Conservation (phyloP, 1,140 invertebrate species). For the Nasonia giraulti region DNA sequence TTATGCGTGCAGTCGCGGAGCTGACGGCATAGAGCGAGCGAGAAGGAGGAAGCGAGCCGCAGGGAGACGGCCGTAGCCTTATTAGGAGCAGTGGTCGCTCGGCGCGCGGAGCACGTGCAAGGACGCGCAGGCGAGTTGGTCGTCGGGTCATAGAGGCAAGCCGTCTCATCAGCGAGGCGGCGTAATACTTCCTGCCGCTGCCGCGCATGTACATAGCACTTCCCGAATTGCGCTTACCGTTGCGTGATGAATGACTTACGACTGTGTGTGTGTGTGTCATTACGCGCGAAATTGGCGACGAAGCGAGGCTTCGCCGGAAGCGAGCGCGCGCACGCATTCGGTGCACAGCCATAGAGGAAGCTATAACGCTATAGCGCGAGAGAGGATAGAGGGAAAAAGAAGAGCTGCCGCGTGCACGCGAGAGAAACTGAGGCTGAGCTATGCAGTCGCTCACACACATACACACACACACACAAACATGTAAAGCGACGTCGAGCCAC, state of each 20-base stretch:
- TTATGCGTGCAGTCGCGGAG: not conserved
- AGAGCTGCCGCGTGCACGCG: constrained; percentile 17
- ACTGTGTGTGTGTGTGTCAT: constrained; percentile 18
- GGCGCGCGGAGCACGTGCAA: not conserved
- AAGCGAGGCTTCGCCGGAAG: constrained; percentile 40
- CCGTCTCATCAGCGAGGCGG: not conserved
- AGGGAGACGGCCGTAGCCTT: not conserved
- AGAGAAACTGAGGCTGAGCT: constrained; percentile 38
- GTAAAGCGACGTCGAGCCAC: not conserved
- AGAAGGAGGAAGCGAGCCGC: not conserved
- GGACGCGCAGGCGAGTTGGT: constrained; percentile 2
- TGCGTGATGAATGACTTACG: constrained; percentile 45
- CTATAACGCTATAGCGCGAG: not conserved
- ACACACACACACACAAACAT: not conserved
- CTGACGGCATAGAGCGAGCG: too few species aligned
- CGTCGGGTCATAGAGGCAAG: not conserved
- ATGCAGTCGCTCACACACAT: not conserved
- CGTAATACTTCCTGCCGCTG: constrained; percentile 2
- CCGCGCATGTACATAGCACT: not conserved
- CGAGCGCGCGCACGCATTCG: constrained; percentile 3
- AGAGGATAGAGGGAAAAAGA: not conserved
- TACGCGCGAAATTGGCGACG: constrained; percentile 42
- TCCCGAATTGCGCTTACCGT: constrained; percentile 42
- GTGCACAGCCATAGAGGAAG: not conserved
- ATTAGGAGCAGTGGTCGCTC: constrained; percentile 1